phyloP scores from a whole-genome alignment of 2,797 vertebrate genomes.

The Stomatorhinus walkeri region DNA sequence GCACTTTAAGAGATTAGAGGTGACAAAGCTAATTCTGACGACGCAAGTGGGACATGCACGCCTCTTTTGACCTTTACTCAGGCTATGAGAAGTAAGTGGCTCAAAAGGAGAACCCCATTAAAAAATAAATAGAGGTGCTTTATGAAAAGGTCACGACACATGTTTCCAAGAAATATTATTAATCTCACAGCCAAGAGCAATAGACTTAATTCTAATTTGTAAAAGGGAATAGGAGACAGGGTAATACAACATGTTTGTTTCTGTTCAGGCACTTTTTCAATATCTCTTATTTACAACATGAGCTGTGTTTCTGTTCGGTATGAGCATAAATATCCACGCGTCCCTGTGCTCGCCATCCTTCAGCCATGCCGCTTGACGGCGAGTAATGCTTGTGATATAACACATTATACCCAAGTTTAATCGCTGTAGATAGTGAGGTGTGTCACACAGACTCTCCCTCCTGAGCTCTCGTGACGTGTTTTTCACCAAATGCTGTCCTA shows the following conservation, averaged over 20 bases:
- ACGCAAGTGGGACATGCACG: conserved; percentile 64
- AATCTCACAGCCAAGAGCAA: conserved; percentile 68
- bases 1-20: conserved; percentile 48
- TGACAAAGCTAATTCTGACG: conserved; percentile 57
- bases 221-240: conserved; percentile 7
- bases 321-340: not conserved
- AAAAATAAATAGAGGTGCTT: conserved; percentile 88
- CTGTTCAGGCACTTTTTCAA: not conserved
- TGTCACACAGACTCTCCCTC: not conserved
- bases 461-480: not conserved
- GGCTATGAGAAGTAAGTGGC: conserved; percentile 72
- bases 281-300: conserved; percentile 1
- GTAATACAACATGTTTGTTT: not conserved
- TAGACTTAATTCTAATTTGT: conserved; percentile 38
- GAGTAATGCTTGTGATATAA: not conserved
- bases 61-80: conserved; percentile 84
- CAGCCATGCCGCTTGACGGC: not conserved
- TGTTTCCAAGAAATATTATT: conserved; percentile 84
- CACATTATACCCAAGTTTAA: not conserved
- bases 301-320: not conserved
- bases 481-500: not conserved
- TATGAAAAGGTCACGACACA: conserved; percentile 91
- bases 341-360: not conserved
- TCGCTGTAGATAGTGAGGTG: not conserved
- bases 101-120: conserved; percentile 80